These are phyloP conservation scores for Periophthalmodon schlosseri DNA, from an alignment of 2,113 vertebrate species.

Conservation along the genomic window DNA sequence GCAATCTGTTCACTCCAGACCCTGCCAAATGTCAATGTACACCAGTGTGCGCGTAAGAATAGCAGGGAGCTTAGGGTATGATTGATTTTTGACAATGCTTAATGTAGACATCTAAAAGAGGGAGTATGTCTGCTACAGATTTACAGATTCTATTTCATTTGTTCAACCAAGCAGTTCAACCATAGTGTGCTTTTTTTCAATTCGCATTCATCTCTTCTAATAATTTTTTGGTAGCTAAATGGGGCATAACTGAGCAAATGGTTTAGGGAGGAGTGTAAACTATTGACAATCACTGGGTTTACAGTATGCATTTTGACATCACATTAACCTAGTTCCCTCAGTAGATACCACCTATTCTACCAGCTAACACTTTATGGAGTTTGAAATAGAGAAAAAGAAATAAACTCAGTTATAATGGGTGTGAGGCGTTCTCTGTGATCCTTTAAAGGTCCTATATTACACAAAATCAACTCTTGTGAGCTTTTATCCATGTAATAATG, in stretches of 20 bases:
- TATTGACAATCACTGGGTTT: too few relatives aligned
- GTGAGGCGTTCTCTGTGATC: background rate
- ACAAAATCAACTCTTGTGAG: too few relatives aligned
- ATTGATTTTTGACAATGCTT: background rate
- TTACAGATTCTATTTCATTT: background rate
- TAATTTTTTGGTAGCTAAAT: background rate
- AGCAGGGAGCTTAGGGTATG: background rate
- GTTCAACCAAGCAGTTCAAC: background rate
- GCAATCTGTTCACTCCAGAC: slow-evolving; percentile 34
- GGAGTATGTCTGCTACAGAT: background rate
- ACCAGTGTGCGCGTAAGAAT: background rate
- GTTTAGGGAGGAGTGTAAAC: background rate
- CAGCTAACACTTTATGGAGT: too few relatives aligned
- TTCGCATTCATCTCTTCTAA: background rate
- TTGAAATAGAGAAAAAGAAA: background rate
- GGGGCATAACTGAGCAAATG: background rate
- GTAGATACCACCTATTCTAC: background rate
- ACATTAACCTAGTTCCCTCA: too few relatives aligned
- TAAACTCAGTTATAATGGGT: background rate
- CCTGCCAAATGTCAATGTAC: slow-evolving; percentile 22
- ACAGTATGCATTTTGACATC: too few relatives aligned
- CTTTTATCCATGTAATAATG: too few relatives aligned
- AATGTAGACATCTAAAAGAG: background rate
- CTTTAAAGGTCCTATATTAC: too few relatives aligned
- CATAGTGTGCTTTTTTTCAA: background rate